phyloP scores from a whole-genome alignment of 2,888 invertebrate species.

The Hesperia comma region DNA sequence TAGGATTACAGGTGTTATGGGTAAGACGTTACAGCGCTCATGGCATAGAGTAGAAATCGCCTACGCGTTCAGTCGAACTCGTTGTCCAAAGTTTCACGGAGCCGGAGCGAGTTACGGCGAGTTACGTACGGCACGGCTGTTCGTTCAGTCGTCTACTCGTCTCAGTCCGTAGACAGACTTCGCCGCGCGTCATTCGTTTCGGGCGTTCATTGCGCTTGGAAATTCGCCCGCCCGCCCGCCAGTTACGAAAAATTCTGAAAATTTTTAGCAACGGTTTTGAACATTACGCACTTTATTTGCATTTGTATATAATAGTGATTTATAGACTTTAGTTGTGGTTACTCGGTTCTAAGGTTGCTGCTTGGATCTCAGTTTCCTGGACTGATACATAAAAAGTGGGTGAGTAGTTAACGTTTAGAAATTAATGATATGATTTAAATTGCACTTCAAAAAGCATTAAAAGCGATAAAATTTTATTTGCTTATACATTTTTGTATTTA shows the following conservation, averaged over 20 bases:
- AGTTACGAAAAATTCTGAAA: not conserved
- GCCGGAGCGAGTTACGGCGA: constrained; percentile 7
- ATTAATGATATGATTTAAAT: not conserved
- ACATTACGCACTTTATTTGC: not conserved
- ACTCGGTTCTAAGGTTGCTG: constrained; percentile 49
- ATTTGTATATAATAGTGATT: not conserved
- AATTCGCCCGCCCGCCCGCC: constrained; percentile 44
- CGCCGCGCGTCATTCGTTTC: constrained; percentile 19
- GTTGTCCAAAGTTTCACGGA: not conserved
- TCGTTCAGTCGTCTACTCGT: not conserved
- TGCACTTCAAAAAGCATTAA: no score
- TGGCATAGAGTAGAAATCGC: constrained; percentile 11
- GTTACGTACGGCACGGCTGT: not conserved
- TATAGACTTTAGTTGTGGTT: constrained; percentile 15
- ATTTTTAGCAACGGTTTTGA: not conserved
- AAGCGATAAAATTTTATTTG: no score
- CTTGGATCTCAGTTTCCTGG: constrained; percentile 49
- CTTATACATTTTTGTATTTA: no score
- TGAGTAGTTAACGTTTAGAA: constrained; percentile 54
- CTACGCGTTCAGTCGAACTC: constrained; percentile 1
- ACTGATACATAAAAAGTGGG: constrained; percentile 68
- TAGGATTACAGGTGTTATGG: no score
- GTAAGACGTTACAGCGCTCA: not conserved
- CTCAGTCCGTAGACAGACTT: constrained; percentile 18
- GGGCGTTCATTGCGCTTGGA: not conserved